Evolutionary conservation across 1,140 invertebrate species (phyloP), one percentile per base, ranked within the genome.

Genomic region (Meteorus sp.): DNA sequence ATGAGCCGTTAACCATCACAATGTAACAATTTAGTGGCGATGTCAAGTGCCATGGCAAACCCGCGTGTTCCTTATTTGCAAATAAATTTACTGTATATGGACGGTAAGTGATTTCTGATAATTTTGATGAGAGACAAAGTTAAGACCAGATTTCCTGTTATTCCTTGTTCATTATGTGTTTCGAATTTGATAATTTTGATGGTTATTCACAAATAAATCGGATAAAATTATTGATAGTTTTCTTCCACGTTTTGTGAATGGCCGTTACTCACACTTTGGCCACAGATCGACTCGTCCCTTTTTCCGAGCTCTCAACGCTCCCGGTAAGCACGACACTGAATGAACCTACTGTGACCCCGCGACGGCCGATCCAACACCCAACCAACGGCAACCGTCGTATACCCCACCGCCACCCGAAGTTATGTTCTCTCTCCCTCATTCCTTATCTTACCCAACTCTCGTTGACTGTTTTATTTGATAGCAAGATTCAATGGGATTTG

Each of bases 301-400:
- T n/a, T n/a, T n/a, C n/a, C 4, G 45, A 48, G 50, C 44, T 61
- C 33, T 41, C 39, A 19, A 50, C 33, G 52, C 48, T 59, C 35
- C 56, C 65, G 57, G 63, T 52, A 43, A 69, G 56, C 64, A 62
- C 54, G 44, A 61, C 65, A 66, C 69, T 72, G 64, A 73, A 73
- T 73, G 71, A 74, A 74, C 72, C 63, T 62, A 60, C 59, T 67
- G 29, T 71, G 68, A 72, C 70, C 68, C 62, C 68, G 43, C 56
- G 27, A 60, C 47, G 48, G 60, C 50, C 56, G 35, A 54, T 50
- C 43, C 41, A 33, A 55, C 52, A 29, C 44, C 29, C 51, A 48
- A 50, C 45, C 45, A 27, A 27, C 22, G 17, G 11, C 15, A 27
- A 15, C 44, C 37, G 27, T 54, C 56, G 37, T 29, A 59, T 39